These are phyloP conservation scores for Aquatica leii DNA, from an alignment of 2,888 invertebrate genomes.

Conservation along the genomic window DNA sequence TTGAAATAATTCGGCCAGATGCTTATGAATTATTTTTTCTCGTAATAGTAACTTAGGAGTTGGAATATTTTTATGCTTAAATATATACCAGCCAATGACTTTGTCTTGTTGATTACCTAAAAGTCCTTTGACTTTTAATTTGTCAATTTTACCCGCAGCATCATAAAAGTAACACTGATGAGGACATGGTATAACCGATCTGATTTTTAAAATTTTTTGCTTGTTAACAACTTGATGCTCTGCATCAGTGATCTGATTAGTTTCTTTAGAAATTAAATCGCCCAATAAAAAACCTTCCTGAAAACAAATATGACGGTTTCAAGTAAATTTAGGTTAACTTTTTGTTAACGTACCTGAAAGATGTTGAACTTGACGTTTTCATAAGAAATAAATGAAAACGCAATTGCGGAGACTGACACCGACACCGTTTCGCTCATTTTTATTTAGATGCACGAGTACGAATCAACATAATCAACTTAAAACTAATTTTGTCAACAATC, in stretches of 20 bases:
- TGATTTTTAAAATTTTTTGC: conserved; percentile 69
- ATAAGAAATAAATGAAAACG: conserved; percentile 72
- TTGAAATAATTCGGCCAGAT: conserved; percentile 67
- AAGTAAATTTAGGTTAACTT: conserved; percentile 1
- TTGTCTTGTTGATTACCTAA: conserved; percentile 64
- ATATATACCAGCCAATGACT: conserved; percentile 72
- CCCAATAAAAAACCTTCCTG: conserved; percentile 57
- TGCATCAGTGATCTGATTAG: conserved; percentile 73
- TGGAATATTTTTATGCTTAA: conserved; percentile 66
- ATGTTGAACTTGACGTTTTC: conserved; percentile 70
- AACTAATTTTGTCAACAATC: not conserved
- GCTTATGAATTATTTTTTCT: conserved; percentile 71
- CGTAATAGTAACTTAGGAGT: conserved; percentile 67
- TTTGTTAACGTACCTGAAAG: conserved; percentile 65
- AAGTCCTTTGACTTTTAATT: conserved; percentile 64
- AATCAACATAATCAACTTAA: not conserved
- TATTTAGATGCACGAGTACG: conserved; percentile 1
- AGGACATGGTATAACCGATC: conserved; percentile 68
- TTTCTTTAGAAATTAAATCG: conserved; percentile 19
- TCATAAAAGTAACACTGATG: conserved; percentile 67
- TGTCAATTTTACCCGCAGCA: conserved; percentile 66
- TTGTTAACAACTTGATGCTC: conserved; percentile 69
- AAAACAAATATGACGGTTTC: conserved; percentile 40
- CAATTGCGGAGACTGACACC: conserved; percentile 64
- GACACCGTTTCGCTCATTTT: conserved; percentile 52